These are phyloP conservation scores for Cricetomys ansorgei DNA, from an alignment of 2,113 vertebrate genomes.

Conservation along the genomic window DNA sequence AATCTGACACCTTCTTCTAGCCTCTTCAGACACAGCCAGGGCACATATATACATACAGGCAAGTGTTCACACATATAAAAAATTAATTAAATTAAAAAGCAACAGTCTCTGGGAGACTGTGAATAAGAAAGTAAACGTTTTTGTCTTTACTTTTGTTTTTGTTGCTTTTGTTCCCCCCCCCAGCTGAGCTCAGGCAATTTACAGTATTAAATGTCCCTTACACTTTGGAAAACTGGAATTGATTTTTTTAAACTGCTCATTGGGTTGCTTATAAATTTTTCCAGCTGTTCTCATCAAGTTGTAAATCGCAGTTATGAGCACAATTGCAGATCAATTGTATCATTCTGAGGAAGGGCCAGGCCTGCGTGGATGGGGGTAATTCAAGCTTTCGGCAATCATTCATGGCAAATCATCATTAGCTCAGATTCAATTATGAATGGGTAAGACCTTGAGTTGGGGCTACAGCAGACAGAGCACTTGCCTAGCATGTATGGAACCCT, in stretches of 20 bases:
- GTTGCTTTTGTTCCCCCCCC: background rate
- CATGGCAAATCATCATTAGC: conserved; percentile 41
- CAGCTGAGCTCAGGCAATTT: conserved; percentile 53
- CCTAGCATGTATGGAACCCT: too few relatives aligned
- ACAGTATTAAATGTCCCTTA: conserved; percentile 70
- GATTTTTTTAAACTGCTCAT: conserved; percentile 67
- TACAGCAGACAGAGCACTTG: background rate
- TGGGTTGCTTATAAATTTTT: conserved; percentile 47
- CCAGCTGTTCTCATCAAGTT: conserved; percentile 65
- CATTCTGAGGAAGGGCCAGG: background rate
- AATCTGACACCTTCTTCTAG: background rate
- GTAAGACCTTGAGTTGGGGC: background rate
- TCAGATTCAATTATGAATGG: background rate
- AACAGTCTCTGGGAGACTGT: background rate
- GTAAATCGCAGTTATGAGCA: conserved; percentile 75
- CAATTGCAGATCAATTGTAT: conserved; percentile 48
- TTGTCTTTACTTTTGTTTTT: background rate
- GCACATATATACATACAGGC: background rate
- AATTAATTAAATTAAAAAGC: background rate
- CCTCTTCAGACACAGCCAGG: background rate
- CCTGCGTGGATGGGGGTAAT: background rate
- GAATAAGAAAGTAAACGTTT: conserved; percentile 24
- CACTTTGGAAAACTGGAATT: background rate
- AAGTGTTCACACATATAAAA: background rate
- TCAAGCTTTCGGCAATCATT: conserved; percentile 36